A percentile compares a stretch with the other conserved stretches of the same genome.
Conservation (phyloP, 2,888 invertebrate species). For the Conomelus anceps region DNA sequence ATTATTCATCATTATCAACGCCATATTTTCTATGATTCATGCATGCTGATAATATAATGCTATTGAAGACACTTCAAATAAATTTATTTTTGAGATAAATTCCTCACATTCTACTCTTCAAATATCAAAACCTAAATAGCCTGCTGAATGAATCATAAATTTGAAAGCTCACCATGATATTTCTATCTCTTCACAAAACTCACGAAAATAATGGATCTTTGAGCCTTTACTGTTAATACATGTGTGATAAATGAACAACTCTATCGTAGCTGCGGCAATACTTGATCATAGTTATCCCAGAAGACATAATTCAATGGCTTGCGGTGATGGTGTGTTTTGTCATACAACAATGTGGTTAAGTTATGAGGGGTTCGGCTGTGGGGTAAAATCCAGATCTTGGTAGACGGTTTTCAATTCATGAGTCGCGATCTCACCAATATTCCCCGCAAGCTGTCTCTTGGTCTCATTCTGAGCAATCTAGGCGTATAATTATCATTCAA, state of each 20-base stretch:
- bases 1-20: no score
- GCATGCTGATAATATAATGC: no score
- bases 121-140: no score
- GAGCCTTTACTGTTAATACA: not conserved
- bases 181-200: no score
- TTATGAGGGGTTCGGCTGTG: not conserved
- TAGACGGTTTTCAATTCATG: not conserved
- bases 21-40: no score
- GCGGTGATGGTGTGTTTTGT: not conserved
- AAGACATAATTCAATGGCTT: not conserved
- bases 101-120: no score
- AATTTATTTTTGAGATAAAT: no score
- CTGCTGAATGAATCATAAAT: no score
- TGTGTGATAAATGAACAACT: not conserved
- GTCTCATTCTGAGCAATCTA: not conserved
- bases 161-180: no score
- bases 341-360: constrained; percentile 6
- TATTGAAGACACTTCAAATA: no score
- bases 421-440: not conserved
- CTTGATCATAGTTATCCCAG: not conserved
- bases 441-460: not conserved
- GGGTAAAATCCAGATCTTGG: not conserved
- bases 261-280: not conserved
- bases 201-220: not conserved
- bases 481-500: not conserved